Percentiles rank a stretch among this genome's conserved stretches.
These are phyloP conservation scores for Porphyrio hochstetteri DNA, from an alignment of 2,113 vertebrate species.

Conservation along the genomic window DNA sequence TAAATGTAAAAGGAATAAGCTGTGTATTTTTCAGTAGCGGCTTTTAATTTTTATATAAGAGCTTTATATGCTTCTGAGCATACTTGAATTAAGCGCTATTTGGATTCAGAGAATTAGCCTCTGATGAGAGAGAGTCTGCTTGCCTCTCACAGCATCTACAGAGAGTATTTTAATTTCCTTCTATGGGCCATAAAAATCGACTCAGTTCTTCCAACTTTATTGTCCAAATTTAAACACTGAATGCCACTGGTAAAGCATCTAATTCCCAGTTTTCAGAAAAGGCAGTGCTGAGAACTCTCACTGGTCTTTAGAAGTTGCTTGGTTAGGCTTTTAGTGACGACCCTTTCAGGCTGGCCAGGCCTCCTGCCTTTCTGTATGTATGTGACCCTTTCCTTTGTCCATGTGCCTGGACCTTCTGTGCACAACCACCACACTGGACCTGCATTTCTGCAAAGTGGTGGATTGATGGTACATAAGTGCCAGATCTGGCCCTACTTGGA, in stretches of 20 bases:
- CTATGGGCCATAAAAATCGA: background rate
- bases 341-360: background rate
- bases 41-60: background rate
- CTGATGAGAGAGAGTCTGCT: background rate
- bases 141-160: background rate
- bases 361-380: background rate
- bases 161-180: background rate
- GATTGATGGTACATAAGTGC: background rate
- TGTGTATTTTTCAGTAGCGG: background rate
- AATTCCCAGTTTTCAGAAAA: background rate
- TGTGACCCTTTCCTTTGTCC: too few relatives aligned
- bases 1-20: background rate
- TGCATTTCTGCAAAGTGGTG: background rate
- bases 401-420: rapidly evolving
- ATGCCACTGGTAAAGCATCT: background rate
- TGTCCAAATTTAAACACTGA: background rate
- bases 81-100: background rate
- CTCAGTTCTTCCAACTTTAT: background rate
- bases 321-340: background rate
- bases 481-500: background rate
- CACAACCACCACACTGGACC: background rate
- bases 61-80: background rate
- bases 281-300: background rate
- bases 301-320: background rate
- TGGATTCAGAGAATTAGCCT: background rate